phyloP scores from a whole-genome alignment of 64 coral and sea anemone species.

The Actinia tenebrosa region DNA sequence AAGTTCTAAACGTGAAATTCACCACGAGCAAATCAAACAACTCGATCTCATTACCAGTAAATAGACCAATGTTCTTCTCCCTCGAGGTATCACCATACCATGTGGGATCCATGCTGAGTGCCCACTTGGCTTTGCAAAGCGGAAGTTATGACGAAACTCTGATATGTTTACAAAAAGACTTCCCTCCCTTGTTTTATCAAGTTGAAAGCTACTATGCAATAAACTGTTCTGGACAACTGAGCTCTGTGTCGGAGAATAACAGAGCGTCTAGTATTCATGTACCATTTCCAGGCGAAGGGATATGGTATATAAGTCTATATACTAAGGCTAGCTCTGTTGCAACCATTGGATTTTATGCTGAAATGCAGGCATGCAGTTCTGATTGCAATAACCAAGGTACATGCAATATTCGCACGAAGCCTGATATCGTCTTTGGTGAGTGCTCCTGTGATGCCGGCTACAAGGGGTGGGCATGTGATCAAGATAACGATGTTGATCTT shows the following conservation, averaged over 20 bases:
- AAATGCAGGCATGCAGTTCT: neutral
- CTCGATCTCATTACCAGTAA: neutral
- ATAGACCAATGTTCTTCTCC: neutral
- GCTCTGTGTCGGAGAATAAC: neutral
- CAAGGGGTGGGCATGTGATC: neutral
- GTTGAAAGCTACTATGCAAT: neutral
- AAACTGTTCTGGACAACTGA: neutral
- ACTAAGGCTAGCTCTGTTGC: neutral
- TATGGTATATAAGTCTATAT: neutral
- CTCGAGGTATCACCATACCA: neutral
- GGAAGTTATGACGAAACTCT: neutral
- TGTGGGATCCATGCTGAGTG: constrained; percentile 9
- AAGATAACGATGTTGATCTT: neutral
- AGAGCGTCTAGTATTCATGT: neutral
- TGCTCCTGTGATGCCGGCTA: neutral
- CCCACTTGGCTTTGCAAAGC: neutral
- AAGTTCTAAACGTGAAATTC: neutral
- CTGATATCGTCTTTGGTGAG: neutral
- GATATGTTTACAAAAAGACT: constrained; percentile 12
- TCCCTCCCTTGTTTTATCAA: neutral
- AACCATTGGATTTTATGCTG: neutral
- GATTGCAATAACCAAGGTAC: constrained; percentile 5
- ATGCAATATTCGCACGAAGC: neutral
- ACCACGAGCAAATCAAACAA: neutral
- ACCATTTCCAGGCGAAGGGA: neutral